Percentiles rank a stretch among this genome's conserved stretches.
These are phyloP conservation scores for Aspidiotus rigidus DNA, from an alignment of 2,888 invertebrate genomes.

Conservation along the genomic window DNA sequence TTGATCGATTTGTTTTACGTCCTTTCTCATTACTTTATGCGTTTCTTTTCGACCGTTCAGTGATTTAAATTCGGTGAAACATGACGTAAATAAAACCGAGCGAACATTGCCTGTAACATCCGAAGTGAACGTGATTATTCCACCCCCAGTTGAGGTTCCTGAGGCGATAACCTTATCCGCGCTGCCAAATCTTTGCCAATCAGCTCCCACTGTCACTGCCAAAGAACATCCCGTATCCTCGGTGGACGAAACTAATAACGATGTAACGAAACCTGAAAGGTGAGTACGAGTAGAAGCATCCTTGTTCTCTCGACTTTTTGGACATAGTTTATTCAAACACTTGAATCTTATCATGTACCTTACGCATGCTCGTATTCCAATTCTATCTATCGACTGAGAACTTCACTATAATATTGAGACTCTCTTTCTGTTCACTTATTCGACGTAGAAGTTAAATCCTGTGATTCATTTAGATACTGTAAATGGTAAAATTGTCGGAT, in stretches of 20 bases:
- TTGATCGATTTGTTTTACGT: background rate
- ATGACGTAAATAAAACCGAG: background rate
- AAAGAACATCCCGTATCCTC: constrained; percentile 17
- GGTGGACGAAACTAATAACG: background rate
- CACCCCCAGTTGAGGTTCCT: background rate
- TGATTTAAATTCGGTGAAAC: background rate
- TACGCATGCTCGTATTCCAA: too few relatives aligned
- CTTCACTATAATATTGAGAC: too few relatives aligned
- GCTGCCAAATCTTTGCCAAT: constrained; percentile 10
- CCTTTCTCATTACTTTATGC: constrained; percentile 3
- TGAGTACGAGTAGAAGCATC: background rate
- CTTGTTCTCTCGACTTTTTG: too few relatives aligned
- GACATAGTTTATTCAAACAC: too few relatives aligned
- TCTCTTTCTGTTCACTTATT: too few relatives aligned
- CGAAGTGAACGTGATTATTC: background rate
- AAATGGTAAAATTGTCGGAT: too few relatives aligned
- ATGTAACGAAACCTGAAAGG: background rate
- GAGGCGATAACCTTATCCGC: background rate
- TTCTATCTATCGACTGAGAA: too few relatives aligned
- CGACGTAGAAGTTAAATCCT: too few relatives aligned
- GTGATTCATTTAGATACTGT: too few relatives aligned
- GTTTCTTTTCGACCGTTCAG: constrained; percentile 3
- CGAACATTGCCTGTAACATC: background rate
- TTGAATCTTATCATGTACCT: too few relatives aligned
- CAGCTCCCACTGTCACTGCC: constrained; percentile 22